Evolutionary conservation across 2,113 vertebrate species (phyloP).

Genomic region (Platycercus adscitus): DNA sequence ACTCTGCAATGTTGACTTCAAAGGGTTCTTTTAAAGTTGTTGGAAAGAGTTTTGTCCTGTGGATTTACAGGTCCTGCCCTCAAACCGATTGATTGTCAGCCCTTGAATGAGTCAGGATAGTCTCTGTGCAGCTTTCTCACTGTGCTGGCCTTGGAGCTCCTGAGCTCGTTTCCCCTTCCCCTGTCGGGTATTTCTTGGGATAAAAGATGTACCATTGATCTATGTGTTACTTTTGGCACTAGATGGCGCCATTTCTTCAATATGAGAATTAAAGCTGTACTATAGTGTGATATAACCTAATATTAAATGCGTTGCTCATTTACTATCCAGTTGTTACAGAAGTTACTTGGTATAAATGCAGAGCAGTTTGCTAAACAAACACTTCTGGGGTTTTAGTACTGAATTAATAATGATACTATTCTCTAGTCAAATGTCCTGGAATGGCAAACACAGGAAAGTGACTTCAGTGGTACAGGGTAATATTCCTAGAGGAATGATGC

Average conservation of each 20-base stretch:
- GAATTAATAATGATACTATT: not conserved
- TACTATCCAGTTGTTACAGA: not conserved
- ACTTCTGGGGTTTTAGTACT: not conserved
- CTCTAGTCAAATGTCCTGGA: not conserved
- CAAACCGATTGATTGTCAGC: not conserved
- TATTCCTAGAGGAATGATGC: not conserved
- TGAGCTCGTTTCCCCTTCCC: not conserved
- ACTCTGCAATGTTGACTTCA: not conserved
- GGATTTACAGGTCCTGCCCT: not conserved
- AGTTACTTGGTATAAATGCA: not conserved
- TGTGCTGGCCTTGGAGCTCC: not conserved
- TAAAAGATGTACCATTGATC: not conserved
- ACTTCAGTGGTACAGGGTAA: not conserved
- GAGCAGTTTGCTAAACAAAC: not conserved
- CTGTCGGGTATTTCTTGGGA: not conserved
- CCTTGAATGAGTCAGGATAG: rapidly evolving
- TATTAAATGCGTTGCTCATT: not conserved
- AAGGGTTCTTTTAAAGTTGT: not conserved
- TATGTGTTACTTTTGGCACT: not conserved
- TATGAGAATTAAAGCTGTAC: not conserved
- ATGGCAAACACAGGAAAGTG: not conserved
- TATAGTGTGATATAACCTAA: not conserved
- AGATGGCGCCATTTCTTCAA: slow-evolving; percentile 42
- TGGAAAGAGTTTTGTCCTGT: not conserved
- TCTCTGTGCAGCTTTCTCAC: not conserved